phyloP scores from a whole-genome alignment of 1,140 invertebrate species.

The Diploscapter pachys region DNA sequence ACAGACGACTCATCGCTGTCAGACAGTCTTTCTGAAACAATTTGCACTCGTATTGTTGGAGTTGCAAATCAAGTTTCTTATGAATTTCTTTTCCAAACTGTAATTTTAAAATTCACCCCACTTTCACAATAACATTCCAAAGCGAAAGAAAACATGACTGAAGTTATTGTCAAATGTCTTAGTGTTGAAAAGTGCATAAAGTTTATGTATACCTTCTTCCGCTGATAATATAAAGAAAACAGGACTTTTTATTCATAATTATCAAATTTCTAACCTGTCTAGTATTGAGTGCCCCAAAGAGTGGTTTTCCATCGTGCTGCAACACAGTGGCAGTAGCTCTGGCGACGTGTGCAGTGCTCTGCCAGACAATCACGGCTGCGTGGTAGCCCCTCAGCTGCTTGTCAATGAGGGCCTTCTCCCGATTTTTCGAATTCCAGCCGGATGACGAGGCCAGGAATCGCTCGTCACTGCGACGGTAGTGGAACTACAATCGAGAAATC shows the following conservation, averaged over 20 bases:
- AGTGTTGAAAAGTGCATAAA: too few species aligned
- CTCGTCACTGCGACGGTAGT: slow-evolving; percentile 3
- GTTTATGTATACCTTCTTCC: neutral
- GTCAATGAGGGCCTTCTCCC: slow-evolving; percentile 4
- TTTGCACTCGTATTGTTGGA: neutral
- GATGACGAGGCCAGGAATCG: neutral
- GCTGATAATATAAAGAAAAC: neutral
- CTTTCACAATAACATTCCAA: too few species aligned
- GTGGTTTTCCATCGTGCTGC: slow-evolving; percentile 51
- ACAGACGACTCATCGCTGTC: slow-evolving; percentile 42
- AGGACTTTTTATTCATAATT: neutral
- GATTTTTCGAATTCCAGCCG: neutral
- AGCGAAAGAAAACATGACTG: too few species aligned
- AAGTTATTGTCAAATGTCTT: too few species aligned
- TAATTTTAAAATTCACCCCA: too few species aligned
- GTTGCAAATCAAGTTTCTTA: too few species aligned
- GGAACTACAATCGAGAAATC: neutral
- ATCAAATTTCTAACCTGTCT: slow-evolving; percentile 34
- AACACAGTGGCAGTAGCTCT: slow-evolving; percentile 44
- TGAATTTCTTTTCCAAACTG: too few species aligned
- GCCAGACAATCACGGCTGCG: slow-evolving; percentile 19
- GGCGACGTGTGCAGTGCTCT: slow-evolving; percentile 48
- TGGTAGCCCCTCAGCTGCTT: slow-evolving; percentile 21
- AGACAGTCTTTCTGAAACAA: slow-evolving; percentile 47
- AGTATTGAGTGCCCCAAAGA: slow-evolving; percentile 57